These are phyloP conservation scores for Mythimna loreyi DNA, from an alignment of 2,888 invertebrate species.

Conservation along the genomic window DNA sequence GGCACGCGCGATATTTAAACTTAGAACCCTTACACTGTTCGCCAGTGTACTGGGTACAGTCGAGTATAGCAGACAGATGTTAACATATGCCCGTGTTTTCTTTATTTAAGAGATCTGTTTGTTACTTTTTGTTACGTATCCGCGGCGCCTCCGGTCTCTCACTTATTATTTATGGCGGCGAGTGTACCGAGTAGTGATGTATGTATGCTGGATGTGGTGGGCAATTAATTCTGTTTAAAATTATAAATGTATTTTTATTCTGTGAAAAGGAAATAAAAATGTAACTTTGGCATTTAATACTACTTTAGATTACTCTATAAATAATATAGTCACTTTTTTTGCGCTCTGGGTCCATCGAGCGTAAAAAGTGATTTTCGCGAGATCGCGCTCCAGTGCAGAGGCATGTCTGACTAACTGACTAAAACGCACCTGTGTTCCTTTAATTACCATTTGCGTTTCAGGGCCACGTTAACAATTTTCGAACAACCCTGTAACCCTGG, in stretches of 20 bases:
- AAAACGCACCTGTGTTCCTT: no score
- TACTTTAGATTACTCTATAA: no score
- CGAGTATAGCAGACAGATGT: slow-evolving; percentile 83
- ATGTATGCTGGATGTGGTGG: slow-evolving; percentile 61
- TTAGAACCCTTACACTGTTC: slow-evolving; percentile 65
- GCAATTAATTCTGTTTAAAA: slow-evolving; percentile 44
- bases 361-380: no score
- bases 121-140: slow-evolving; percentile 89
- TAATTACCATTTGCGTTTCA: no score
- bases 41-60: slow-evolving; percentile 71
- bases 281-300: no score
- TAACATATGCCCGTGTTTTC: slow-evolving; percentile 90
- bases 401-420: no score
- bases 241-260: slow-evolving; percentile 12
- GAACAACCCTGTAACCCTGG: no score
- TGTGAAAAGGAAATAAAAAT: no score
- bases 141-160: slow-evolving; percentile 89
- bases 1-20: slow-evolving; percentile 64
- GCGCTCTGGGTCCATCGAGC: no score
- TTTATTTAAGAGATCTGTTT: slow-evolving; percentile 90
- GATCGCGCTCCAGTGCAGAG: no score
- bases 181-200: slow-evolving; percentile 77
- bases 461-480: no score
- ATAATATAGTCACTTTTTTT: no score
- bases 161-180: slow-evolving; percentile 89